Base-by-base conservation (phyloP, 2,797 vertebrate genomes). In the Oceanodroma leucorhoa region DNA sequence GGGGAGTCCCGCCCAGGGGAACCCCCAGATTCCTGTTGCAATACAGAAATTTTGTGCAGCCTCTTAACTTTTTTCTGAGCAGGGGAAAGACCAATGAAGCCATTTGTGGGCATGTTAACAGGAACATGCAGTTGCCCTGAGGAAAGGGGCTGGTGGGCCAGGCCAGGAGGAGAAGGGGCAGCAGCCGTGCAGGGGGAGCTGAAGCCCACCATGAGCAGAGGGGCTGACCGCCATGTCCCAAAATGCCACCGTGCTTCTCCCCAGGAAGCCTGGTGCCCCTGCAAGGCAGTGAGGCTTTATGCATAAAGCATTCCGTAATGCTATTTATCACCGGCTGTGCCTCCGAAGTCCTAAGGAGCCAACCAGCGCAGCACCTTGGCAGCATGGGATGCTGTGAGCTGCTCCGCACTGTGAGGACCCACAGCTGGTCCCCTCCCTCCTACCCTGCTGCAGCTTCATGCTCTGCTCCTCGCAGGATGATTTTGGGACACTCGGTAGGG, bases 201-300 rank as follows among this genome's bases (percentile, higher is more conserved):
- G 70, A 41, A 60, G 53, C 16, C 23, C 48, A 48, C 34, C 54
- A 16, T 5, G 27, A 41, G 53, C 64, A 70, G 22, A 54, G 26
- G 16, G 27, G 4, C 10, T 27, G n/a, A 41, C 17, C 3, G 0
- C 14, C 36, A 36, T 7, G 1, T 32, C 62, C 43, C 65, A 50
- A 70, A 78, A 70, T 55, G 24, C 5, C 46, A 45, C 19, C 2
- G 0, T 43, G 27, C 19, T 66, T 71, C 26, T 70, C 43, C 23
- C 21, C 26, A 18, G 43, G n/a, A 64, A 62, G 43, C 9, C 43
- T 32, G 9, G 8, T 58, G 50, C 7, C 55, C 19, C 61, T 69
- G 15, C 10, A 65, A 34, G 32, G 43, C 43, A 81, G 14, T 3
- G 23, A 41, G n/a, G 58, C 23, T 60, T 61, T 22, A 54, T 11